Conservation (phyloP, 2,888 invertebrate genomes). For the Ephialtes manifestator region DNA sequence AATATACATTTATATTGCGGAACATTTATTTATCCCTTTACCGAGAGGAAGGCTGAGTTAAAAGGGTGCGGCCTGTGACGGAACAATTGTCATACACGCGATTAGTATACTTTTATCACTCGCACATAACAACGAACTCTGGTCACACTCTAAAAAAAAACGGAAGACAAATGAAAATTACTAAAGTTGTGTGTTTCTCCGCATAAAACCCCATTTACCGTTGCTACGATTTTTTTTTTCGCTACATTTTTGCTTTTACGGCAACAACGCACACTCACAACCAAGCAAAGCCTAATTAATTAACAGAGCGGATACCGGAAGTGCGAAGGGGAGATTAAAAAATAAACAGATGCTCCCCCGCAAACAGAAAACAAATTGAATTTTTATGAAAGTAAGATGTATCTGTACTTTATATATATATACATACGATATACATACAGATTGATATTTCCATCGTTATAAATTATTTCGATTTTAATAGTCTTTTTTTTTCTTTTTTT, state of each 20-base stretch:
- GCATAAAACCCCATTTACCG: conserved; percentile 27
- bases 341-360: conserved; percentile 21
- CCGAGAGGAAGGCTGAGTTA: neutral
- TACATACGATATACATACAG: conserved; percentile 65
- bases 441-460: conserved; percentile 77
- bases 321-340: conserved; percentile 1
- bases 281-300: neutral
- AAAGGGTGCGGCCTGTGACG: neutral
- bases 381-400: conserved; percentile 65
- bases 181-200: conserved; percentile 18
- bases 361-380: conserved; percentile 32
- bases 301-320: neutral
- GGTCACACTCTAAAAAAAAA: conserved; percentile 16
- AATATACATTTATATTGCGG: neutral
- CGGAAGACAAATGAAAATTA: neutral
- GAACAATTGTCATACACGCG: conserved; percentile 13
- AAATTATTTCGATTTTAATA: conserved; percentile 83
- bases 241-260: conserved; percentile 34
- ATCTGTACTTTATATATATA: conserved; percentile 59
- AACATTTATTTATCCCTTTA: conserved; percentile 2
- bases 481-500: conserved; percentile 77
- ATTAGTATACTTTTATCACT: conserved; percentile 2
- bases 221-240: conserved; percentile 49
- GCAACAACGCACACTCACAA: conserved; percentile 35
- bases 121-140: conserved; percentile 27